Percentiles rank a stretch among this genome's conserved stretches.
These are phyloP conservation scores for Alosa alosa DNA, from an alignment of 2,113 vertebrate species.

Conservation along the genomic window DNA sequence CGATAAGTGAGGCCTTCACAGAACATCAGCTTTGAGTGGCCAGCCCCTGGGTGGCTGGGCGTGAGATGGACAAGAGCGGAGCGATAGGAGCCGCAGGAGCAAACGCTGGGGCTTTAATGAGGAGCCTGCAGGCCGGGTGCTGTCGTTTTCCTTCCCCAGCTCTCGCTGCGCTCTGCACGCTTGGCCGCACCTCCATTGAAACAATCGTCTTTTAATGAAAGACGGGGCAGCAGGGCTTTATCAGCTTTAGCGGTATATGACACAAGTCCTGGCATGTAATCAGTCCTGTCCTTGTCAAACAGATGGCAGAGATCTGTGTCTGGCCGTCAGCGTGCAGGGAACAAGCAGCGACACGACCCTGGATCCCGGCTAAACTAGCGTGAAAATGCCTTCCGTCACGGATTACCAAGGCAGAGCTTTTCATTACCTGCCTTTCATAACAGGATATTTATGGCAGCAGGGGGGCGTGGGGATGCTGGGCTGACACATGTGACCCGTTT, in stretches of 20 bases:
- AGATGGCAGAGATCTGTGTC: slow-evolving; percentile 38
- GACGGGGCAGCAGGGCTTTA: slow-evolving; percentile 32
- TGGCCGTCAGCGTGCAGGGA: slow-evolving; percentile 39
- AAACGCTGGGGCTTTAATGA: slow-evolving; percentile 16
- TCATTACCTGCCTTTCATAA: slow-evolving; percentile 70
- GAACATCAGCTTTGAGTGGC: not conserved
- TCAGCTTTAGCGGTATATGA: slow-evolving; percentile 35
- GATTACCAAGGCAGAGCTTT: slow-evolving; percentile 55
- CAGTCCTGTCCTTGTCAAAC: slow-evolving; percentile 32
- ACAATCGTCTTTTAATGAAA: slow-evolving; percentile 42
- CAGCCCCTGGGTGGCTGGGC: not conserved
- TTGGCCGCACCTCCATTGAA: slow-evolving; percentile 26
- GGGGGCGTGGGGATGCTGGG: slow-evolving; percentile 47
- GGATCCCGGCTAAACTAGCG: slow-evolving; percentile 59
- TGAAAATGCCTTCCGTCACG: slow-evolving; percentile 61
- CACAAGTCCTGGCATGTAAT: slow-evolving; percentile 43
- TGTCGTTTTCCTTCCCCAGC: not conserved
- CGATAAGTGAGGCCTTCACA: slow-evolving; percentile 3
- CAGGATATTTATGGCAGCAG: slow-evolving; percentile 65
- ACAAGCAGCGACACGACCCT: slow-evolving; percentile 37
- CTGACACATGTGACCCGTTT: slow-evolving; percentile 60
- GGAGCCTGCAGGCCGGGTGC: not conserved
- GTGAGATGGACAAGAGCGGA: not conserved
- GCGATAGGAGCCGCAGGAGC: not conserved
- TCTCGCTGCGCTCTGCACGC: not conserved